These are phyloP conservation scores for Rhabdophis nuchalis DNA, from an alignment of 2,797 vertebrate species.

Conservation along the genomic window DNA sequence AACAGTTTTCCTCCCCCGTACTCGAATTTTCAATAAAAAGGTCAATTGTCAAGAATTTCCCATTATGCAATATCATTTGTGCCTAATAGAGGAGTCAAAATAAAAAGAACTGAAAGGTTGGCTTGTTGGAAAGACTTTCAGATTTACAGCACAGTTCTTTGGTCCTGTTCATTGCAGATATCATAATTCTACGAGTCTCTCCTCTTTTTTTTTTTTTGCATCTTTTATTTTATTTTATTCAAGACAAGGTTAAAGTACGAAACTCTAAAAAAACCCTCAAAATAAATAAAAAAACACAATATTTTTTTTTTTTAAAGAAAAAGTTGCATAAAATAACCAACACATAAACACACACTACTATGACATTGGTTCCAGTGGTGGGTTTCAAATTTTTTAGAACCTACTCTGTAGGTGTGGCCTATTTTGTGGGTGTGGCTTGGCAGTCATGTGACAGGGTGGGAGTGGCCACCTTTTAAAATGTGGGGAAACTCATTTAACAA, in stretches of 20 bases:
- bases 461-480: no score
- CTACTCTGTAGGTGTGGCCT: no score
- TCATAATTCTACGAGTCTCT: not conserved
- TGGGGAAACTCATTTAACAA: no score
- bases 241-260: not conserved
- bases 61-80: not conserved
- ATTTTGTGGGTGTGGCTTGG: no score
- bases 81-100: not conserved
- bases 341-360: not conserved
- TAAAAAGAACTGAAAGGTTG: not conserved
- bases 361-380: no score
- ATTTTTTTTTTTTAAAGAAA: not conserved
- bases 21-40: not conserved
- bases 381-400: no score
- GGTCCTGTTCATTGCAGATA: not conserved
- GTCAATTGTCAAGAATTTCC: not conserved
- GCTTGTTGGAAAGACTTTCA: not conserved
- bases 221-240: not conserved
- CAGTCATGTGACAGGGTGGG: no score
- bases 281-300: no score
- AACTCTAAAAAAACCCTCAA: not conserved
- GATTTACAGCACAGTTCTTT: not conserved
- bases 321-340: not conserved
- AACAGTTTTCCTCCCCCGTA: not conserved
- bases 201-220: not conserved